phyloP scores from a whole-genome alignment of 2,888 invertebrate species.

The Pelosia muscerda region DNA sequence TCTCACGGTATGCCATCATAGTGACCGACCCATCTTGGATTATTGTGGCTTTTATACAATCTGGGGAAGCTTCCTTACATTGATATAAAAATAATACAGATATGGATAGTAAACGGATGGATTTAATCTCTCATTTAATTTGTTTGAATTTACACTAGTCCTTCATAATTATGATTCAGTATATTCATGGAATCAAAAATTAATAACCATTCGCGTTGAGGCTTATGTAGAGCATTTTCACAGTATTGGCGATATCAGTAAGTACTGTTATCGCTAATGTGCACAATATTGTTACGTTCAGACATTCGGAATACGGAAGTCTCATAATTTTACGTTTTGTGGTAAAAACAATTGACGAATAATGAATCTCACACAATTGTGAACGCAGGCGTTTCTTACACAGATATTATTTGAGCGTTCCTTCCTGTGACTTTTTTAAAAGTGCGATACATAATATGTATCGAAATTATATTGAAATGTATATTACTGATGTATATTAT shows the following conservation, averaged over 20 bases:
- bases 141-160: too few relatives aligned
- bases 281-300: not conserved
- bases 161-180: too few relatives aligned
- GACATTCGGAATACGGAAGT: not conserved
- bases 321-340: not conserved
- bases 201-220: too few relatives aligned
- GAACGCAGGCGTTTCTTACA: not conserved
- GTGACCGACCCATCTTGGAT: slow-evolving; percentile 26
- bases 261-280: too few relatives aligned
- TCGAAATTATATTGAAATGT: too few relatives aligned
- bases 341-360: not conserved
- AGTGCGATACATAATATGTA: too few relatives aligned
- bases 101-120: too few relatives aligned
- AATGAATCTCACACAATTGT: not conserved
- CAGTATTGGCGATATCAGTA: not conserved
- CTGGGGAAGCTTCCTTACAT: not conserved
- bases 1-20: slow-evolving; percentile 37
- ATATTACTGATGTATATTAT: too few relatives aligned
- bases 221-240: not conserved
- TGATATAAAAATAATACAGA: not conserved
- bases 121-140: too few relatives aligned
- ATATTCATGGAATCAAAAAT: too few relatives aligned
- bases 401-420: not conserved
- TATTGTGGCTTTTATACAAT: slow-evolving; percentile 36
- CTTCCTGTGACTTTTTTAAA: too few relatives aligned